A percentile compares a stretch with the other conserved stretches of the same genome.
These are phyloP conservation scores for Brenthis hecate DNA, from an alignment of 2,888 invertebrate genomes.

Conservation along the genomic window DNA sequence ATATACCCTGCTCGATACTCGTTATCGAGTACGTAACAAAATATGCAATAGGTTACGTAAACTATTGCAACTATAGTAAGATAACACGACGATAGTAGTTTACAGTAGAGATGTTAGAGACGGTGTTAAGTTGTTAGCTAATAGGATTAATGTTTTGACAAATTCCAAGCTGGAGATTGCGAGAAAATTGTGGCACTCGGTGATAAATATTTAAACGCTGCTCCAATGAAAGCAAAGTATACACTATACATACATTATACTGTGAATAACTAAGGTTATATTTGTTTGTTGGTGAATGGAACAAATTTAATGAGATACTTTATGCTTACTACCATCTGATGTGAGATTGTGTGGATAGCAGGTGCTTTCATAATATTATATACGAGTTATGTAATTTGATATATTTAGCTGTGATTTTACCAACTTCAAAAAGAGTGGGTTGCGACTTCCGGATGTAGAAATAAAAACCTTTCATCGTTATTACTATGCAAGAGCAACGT, in stretches of 20 bases:
- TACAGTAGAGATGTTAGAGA: not conserved
- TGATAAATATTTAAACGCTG: conserved; percentile 17
- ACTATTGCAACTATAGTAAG: not conserved
- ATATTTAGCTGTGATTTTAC: too few relatives aligned
- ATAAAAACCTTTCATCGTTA: too few relatives aligned
- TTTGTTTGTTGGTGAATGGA: not conserved
- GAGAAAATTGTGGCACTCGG: conserved; percentile 17
- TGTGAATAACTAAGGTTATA: conserved; percentile 2
- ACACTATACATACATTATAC: conserved; percentile 17
- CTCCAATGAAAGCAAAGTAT: conserved; percentile 16
- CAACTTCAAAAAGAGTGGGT: too few relatives aligned
- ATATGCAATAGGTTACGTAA: not conserved
- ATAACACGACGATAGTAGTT: not conserved
- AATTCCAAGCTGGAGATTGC: conserved; percentile 16
- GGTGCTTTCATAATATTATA: too few relatives aligned
- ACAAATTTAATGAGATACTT: conserved; percentile 2
- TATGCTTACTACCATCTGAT: too few relatives aligned
- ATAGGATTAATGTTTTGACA: conserved; percentile 24
- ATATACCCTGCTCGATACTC: not conserved
- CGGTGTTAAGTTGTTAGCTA: conserved; percentile 10
- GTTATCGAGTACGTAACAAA: not conserved
- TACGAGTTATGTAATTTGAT: too few relatives aligned
- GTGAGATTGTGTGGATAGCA: too few relatives aligned
- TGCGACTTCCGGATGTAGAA: too few relatives aligned
- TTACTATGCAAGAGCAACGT: too few relatives aligned